phyloP scores from a whole-genome alignment of 2,888 invertebrate species.

The Trisateles emortualis region DNA sequence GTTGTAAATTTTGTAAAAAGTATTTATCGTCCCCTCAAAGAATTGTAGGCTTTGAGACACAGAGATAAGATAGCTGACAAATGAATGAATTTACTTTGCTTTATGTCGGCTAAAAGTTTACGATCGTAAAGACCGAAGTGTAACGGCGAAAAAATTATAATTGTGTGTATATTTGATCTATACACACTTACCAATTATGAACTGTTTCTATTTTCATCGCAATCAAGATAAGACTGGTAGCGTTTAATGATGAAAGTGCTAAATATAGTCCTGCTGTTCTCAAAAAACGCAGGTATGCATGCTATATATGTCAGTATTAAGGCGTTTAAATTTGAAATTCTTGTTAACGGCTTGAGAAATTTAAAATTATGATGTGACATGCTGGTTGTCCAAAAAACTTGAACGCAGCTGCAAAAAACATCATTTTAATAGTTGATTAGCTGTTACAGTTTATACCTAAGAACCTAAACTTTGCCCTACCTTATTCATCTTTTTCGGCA shows the following conservation, averaged over 20 bases:
- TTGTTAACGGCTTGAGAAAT: constrained; percentile 2
- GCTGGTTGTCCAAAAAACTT: too few relatives aligned
- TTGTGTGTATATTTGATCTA: constrained; percentile 29
- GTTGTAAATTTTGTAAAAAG: constrained; percentile 57
- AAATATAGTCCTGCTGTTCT: constrained; percentile 23
- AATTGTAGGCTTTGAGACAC: constrained; percentile 62
- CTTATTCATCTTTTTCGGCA: too few relatives aligned
- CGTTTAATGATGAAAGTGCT: constrained; percentile 33
- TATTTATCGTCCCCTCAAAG: constrained; percentile 55
- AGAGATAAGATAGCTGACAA: constrained; percentile 61
- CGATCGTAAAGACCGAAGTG: constrained; percentile 46
- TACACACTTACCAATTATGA: constrained; percentile 26
- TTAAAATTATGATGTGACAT: too few relatives aligned
- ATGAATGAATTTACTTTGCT: constrained; percentile 53
- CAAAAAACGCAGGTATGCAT: constrained; percentile 28
- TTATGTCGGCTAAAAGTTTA: constrained; percentile 52
- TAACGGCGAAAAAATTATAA: constrained; percentile 41
- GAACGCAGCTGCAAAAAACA: not conserved
- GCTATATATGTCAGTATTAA: constrained; percentile 37
- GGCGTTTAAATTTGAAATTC: constrained; percentile 32
- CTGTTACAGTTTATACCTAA: too few relatives aligned
- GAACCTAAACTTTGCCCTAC: too few relatives aligned
- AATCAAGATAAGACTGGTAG: constrained; percentile 33
- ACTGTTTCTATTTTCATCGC: constrained; percentile 24
- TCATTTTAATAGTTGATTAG: too few relatives aligned